Percentiles rank a stretch among this genome's conserved stretches.
phyloP scores from a whole-genome alignment of 2,113 vertebrate species.

The Lichenostomus cassidix region DNA sequence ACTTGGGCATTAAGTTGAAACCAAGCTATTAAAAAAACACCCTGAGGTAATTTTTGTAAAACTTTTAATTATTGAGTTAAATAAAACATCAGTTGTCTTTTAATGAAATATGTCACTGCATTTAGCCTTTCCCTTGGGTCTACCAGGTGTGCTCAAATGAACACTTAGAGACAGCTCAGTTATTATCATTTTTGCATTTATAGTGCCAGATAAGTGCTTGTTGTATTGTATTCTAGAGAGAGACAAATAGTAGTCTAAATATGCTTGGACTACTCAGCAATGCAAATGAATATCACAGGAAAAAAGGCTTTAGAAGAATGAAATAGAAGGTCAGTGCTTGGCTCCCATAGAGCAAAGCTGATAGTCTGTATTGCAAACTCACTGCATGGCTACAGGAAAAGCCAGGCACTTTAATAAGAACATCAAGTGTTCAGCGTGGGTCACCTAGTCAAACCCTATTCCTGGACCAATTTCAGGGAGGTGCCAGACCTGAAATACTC shows the following conservation, averaged over 20 bases:
- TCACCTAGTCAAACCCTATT: background rate
- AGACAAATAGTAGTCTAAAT: background rate
- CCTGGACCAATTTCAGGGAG: background rate
- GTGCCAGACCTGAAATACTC: background rate
- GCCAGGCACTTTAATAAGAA: background rate
- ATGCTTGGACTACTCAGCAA: background rate
- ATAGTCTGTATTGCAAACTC: background rate
- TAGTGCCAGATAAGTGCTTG: background rate
- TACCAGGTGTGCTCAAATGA: background rate
- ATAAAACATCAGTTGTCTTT: constrained; percentile 58
- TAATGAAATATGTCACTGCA: constrained; percentile 22
- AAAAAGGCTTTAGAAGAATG: background rate
- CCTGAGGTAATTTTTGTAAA: constrained; percentile 29
- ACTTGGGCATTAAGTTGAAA: constrained; percentile 33
- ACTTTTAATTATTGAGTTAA: constrained; percentile 60
- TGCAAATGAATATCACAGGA: constrained; percentile 6
- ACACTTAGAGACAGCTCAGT: constrained; percentile 9
- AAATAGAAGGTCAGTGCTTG: background rate
- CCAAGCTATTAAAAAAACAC: background rate
- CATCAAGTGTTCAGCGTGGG: background rate
- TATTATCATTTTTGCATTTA: constrained; percentile 22
- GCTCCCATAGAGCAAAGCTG: background rate
- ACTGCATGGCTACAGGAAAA: background rate
- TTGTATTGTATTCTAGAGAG: constrained; percentile 8
- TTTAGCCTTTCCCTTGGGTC: constrained; percentile 20